phyloP scores from a whole-genome alignment of 1,140 invertebrate species.

The Drosophila suzukii region DNA sequence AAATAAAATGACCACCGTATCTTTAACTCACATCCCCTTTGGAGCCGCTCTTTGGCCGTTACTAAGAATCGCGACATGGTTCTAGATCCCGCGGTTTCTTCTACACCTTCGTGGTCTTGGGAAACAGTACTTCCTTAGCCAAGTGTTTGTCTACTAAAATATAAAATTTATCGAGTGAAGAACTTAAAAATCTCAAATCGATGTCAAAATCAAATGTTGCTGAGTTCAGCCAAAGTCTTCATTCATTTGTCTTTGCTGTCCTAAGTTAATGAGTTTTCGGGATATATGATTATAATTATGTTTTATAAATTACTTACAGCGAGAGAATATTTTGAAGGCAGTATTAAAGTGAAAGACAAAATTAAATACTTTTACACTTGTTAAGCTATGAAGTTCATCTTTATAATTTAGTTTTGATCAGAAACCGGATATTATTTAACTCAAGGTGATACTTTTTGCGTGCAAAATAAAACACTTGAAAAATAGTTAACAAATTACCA shows the following conservation, averaged over 20 bases:
- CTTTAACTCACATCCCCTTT: slow-evolving; percentile 49
- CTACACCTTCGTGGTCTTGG: background rate
- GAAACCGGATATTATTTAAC: too few relatives aligned
- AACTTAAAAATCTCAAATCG: slow-evolving; percentile 26
- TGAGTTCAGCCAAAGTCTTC: background rate
- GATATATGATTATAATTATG: too few relatives aligned
- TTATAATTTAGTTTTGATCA: background rate
- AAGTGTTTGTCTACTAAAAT: slow-evolving; percentile 39
- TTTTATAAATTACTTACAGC: background rate
- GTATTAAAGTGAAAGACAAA: too few relatives aligned
- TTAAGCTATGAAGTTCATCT: background rate
- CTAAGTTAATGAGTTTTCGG: background rate
- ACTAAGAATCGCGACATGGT: slow-evolving; percentile 62
- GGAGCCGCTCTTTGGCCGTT: slow-evolving; percentile 36
- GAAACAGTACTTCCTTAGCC: background rate
- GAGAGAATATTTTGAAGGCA: too few relatives aligned
- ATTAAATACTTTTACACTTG: too few relatives aligned
- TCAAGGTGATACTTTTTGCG: background rate
- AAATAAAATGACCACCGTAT: too few relatives aligned
- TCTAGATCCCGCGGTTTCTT: background rate
- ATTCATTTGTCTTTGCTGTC: background rate
- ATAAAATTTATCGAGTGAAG: slow-evolving; percentile 19
- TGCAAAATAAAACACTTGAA: background rate
- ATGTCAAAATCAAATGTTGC: slow-evolving; percentile 16
- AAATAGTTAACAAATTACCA: background rate